Evolutionary conservation across 2,113 vertebrate species (phyloP), one percentile per base, ranked within the genome.

Genomic region (Donacobius atricapilla): DNA sequence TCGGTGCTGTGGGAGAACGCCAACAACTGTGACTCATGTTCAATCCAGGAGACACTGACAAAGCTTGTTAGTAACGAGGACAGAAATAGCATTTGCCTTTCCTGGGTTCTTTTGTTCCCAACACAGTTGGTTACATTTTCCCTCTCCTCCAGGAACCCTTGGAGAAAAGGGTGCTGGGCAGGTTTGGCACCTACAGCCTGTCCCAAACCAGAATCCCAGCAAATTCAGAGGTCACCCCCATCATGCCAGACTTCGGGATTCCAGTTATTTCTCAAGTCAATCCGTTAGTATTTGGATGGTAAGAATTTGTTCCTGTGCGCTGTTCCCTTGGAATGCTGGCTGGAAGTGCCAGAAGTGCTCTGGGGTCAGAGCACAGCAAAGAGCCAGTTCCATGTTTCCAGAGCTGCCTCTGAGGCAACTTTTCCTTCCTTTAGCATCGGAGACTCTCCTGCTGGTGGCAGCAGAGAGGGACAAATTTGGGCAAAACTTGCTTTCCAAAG

Each of bases 21-120:
- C 96, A 97, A 94, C 93, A 97, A 93, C 90, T 7, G 63, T 95
- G 95, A 97, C 94, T 96, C 93, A 96, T 64, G 93, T 72, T 82
- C 93, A 27, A 35, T 65, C 58, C 88, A 85, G 82, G 82, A 97
- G 85, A 88, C 96, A 92, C 88, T 94, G 92, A 95, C 92, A 96
- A 44, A 80, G 90, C 94, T 83, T 66, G 88, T 93, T 93, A 86
- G 75, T 13, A 86, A 94, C 31, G 0, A 86, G 71, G 75, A 94
- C 90, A 88, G 85, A 94, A 96, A 95, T 96, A 97, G 96, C 86
- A 86, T 81, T 92, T 94, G 94, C 90, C 76, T 77, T 83, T 64
- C 82, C 83, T 71, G 94, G 69, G 35, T 64, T 75, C 92, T 82
- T 95, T 92, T 92, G 88, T 84, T 93, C 83, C 81, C n/a, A 40